A percentile compares a stretch with the other conserved stretches of the same genome.
These are phyloP conservation scores for Sarcophaga bullata DNA, from an alignment of 1,140 invertebrate species.

Conservation along the genomic window DNA sequence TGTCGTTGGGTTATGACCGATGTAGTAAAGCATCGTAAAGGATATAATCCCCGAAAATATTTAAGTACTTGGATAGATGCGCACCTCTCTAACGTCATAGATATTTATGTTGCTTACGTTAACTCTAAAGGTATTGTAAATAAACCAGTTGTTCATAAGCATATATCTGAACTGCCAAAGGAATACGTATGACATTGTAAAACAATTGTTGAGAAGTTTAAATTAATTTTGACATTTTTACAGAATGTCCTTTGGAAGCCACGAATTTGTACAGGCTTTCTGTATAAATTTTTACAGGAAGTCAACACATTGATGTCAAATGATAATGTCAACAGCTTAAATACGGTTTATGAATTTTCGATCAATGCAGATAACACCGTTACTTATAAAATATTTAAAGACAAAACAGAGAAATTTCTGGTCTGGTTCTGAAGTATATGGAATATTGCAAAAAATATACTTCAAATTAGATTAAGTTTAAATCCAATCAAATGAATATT, in stretches of 20 bases:
- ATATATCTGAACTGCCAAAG: neutral
- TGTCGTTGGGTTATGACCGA: neutral
- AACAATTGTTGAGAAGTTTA: too few species aligned
- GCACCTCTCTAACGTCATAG: neutral
- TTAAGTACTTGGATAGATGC: neutral
- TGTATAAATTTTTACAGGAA: slow-evolving; percentile 12
- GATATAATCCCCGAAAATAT: neutral
- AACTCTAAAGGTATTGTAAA: neutral
- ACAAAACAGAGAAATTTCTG: neutral
- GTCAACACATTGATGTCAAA: neutral
- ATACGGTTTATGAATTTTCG: neutral
- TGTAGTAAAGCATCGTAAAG: neutral
- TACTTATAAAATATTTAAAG: neutral
- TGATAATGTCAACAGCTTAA: neutral
- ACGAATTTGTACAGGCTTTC: neutral
- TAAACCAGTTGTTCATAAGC: neutral
- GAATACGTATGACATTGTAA: too few species aligned
- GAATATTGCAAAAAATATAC: neutral
- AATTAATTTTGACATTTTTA: too few species aligned
- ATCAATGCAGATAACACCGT: neutral
- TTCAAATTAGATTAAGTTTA: too few species aligned
- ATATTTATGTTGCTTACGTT: slow-evolving; percentile 9
- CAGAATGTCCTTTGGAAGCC: neutral
- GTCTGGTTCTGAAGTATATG: neutral
- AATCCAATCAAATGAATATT: too few species aligned